Base-by-base conservation (phyloP, 2,113 vertebrate species). In the Ammospiza nelsoni region DNA sequence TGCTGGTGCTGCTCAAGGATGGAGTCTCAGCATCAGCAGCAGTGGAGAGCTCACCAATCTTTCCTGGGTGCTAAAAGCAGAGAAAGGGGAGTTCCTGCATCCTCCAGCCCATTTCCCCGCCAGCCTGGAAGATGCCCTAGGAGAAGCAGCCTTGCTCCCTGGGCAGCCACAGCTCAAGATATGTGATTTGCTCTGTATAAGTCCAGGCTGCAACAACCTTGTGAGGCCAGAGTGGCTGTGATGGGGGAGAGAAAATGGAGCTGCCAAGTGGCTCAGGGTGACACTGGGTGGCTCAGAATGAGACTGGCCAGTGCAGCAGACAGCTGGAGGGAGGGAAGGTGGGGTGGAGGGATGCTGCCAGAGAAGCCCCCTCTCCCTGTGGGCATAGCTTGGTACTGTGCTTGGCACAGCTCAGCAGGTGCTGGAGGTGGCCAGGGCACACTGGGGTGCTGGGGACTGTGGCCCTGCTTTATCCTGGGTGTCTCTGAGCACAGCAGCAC, bases 151-250 rank as follows among this genome's bases (percentile, higher is more conserved):
- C 9, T 71, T 16, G 1, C 25, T 76, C 5, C 8, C 7, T 5
- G 20, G 0, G 1, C 10, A 3, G 28, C 33, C 31, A 35, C 28
- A 8, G 48, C 54, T 80, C 44, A 15, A 13, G 55, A 13, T 1
- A 0, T 46, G 44, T 21, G 48, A 12, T 66, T 66, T 71, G 15
- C 54, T 58, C 39, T 0, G 0, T 7, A 4, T 7, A n/a, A 79
- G 48, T 27, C 18, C 71, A 27, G 84, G 67, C 41, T 62, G 62
- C 46, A 44, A 23, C 5, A 27, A 55, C 29, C 28, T 41, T 7
- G 2, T 0, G 0, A 25, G 12, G 39, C 43, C 8, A 5, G 35
- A 73, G 24, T 6, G 2, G 5, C 44, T 43, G 74, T 29, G 46
- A 37, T 20, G 18, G 6, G 12, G 17, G 33, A 3, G 19, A 74